Base-by-base conservation (phyloP, 2,888 invertebrate species). In the Chymomyza procnemis region DNA sequence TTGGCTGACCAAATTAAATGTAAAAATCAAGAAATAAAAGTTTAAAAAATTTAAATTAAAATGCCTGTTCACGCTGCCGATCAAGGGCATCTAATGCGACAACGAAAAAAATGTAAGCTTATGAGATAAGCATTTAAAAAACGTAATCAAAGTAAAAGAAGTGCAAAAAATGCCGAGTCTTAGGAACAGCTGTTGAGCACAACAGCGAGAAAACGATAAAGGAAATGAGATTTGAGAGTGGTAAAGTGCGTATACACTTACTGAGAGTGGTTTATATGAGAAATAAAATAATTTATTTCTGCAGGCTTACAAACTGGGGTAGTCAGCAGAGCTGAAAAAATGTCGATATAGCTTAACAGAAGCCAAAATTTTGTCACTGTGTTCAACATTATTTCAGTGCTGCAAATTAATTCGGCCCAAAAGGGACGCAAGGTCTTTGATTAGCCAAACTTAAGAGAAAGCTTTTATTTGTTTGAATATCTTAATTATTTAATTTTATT, bases 131-230 rank as follows among this genome's bases (percentile, higher is more conserved):
- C 21, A 60, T 18, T 67, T 57, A 48, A 60, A 61, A 14, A 16
- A 59, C 47, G 60, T 57, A 65, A 66, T 59, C 47, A 50, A 72
- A 73, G 64, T 48, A 52, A 50, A 57, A 57, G 63, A 64, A 60
- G 47, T 48, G 55, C 59, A 58, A 52, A 48, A 71, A 48, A 71
- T 65, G 58, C 66, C 58, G 66, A 71, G 60, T 30, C 21, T 30
- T 66, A 59, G 69, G 61, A 73, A 74, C 73, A 73, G 69, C 74
- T 73, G 65, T 59, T 73, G 62, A 18, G 16, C 22, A n/a, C 6
- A 26, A 26, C 26, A 26, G 0, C 26, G 26, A 26, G 3, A 0
- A 8, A 16, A 34, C 14, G 41, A 9, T 2, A 4, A 46, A n/a
- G 41, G 41, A 58, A 58, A 58, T 1, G 3, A 2, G 12, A 1